Conservation (phyloP, 2,113 vertebrate species). For the Patagioenas fasciata region DNA sequence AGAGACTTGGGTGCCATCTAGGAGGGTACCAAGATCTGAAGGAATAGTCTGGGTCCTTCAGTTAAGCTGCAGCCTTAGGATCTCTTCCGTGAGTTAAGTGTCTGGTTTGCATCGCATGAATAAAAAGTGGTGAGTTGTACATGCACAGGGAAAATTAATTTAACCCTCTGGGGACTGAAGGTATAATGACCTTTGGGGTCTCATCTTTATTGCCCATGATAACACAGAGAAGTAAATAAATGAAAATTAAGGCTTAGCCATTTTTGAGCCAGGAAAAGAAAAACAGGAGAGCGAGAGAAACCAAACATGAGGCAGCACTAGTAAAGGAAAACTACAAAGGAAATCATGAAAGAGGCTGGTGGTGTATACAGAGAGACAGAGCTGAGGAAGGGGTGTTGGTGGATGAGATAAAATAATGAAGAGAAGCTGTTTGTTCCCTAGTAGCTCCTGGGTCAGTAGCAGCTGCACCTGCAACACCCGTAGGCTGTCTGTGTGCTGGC, state of each 20-base stretch:
- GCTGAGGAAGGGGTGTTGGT: background rate
- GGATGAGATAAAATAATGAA: background rate
- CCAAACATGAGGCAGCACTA: background rate
- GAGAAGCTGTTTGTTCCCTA: slow-evolving; percentile 18
- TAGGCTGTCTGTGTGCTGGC: background rate
- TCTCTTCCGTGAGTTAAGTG: background rate
- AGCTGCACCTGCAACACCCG: slow-evolving; percentile 23
- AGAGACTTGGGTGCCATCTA: background rate
- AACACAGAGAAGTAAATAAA: background rate
- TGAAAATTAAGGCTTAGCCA: background rate
- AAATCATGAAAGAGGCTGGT: background rate
- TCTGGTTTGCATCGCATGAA: background rate
- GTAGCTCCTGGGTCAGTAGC: slow-evolving; percentile 47
- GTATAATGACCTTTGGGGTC: background rate
- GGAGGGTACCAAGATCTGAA: background rate
- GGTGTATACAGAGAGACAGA: background rate
- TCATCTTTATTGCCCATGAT: background rate
- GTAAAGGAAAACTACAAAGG: background rate
- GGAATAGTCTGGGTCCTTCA: background rate
- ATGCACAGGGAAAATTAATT: background rate
- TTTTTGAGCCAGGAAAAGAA: background rate
- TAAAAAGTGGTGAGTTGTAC: background rate
- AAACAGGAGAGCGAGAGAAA: background rate
- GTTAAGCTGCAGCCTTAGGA: background rate
- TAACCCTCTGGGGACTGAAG: background rate